phyloP scores from a whole-genome alignment of 1,140 invertebrate species.

The Panulirus ornatus region DNA sequence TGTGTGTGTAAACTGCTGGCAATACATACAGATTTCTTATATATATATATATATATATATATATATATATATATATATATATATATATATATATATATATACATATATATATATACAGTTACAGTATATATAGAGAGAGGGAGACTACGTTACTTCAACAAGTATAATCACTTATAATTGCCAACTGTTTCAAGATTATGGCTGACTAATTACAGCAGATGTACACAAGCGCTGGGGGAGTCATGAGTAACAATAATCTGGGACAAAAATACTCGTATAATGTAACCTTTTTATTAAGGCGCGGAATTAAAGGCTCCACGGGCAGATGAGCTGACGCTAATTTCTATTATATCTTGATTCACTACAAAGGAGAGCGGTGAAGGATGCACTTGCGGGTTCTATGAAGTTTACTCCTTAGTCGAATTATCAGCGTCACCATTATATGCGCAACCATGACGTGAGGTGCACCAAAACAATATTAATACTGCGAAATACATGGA shows the following conservation, averaged over 20 bases:
- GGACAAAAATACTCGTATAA: not conserved
- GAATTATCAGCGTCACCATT: not conserved
- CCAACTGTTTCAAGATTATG: not conserved
- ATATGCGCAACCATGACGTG: not conserved
- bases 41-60: conserved; percentile 34
- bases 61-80: conserved; percentile 39
- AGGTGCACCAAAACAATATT: not conserved
- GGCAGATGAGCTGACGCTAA: not conserved
- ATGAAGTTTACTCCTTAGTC: not conserved
- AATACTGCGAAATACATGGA: not conserved
- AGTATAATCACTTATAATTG: not conserved
- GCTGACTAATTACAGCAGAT: conserved; percentile 19
- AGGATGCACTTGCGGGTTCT: not conserved
- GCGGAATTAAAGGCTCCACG: not conserved
- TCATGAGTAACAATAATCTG: conserved; percentile 16
- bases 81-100: conserved; percentile 30
- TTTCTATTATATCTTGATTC: not conserved
- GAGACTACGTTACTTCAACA: not conserved
- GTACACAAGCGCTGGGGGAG: not conserved
- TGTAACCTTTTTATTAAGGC: not conserved
- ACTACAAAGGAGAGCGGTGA: not conserved
- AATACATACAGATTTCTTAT: not conserved
- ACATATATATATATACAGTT: not conserved
- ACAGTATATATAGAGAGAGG: not conserved
- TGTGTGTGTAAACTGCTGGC: not conserved